Percentiles rank a stretch among this genome's conserved stretches.
phyloP scores from a whole-genome alignment of 1,140 invertebrate genomes.

The Zaprionus nigranus region DNA sequence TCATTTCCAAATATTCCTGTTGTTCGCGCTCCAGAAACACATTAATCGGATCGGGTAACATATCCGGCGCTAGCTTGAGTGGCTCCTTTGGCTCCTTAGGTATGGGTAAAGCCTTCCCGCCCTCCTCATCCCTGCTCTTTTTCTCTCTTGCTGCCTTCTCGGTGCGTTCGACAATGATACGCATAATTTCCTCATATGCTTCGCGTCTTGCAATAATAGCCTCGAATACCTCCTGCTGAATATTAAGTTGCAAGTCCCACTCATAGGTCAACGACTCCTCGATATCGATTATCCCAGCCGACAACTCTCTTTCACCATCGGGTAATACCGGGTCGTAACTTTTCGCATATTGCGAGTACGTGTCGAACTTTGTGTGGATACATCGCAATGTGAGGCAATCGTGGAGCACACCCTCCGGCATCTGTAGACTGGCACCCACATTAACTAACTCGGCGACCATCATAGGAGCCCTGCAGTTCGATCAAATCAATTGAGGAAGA shows the following conservation, averaged over 20 bases:
- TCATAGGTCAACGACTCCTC: constrained; percentile 56
- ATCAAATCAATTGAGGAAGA: not conserved
- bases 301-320: constrained; percentile 24
- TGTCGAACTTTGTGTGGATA: constrained; percentile 64
- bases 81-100: constrained; percentile 60
- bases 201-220: constrained; percentile 35
- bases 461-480: constrained; percentile 40
- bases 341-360: constrained; percentile 67
- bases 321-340: constrained; percentile 44
- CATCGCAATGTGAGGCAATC: constrained; percentile 70
- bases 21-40: constrained; percentile 60
- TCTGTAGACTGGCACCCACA: constrained; percentile 42
- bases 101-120: constrained; percentile 20
- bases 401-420: constrained; percentile 56
- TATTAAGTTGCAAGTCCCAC: constrained; percentile 57
- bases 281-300: constrained; percentile 62
- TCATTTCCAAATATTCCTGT: constrained; percentile 47
- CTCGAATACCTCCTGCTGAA: constrained; percentile 47
- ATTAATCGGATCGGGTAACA: constrained; percentile 52
- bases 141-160: constrained; percentile 38
- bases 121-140: constrained; percentile 5
- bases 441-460: constrained; percentile 53
- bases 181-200: constrained; percentile 59
- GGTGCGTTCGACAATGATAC: constrained; percentile 38
- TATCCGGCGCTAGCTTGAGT: constrained; percentile 19